phyloP scores from a whole-genome alignment of 2,797 vertebrate species.

The Adrianichthys oophorus region DNA sequence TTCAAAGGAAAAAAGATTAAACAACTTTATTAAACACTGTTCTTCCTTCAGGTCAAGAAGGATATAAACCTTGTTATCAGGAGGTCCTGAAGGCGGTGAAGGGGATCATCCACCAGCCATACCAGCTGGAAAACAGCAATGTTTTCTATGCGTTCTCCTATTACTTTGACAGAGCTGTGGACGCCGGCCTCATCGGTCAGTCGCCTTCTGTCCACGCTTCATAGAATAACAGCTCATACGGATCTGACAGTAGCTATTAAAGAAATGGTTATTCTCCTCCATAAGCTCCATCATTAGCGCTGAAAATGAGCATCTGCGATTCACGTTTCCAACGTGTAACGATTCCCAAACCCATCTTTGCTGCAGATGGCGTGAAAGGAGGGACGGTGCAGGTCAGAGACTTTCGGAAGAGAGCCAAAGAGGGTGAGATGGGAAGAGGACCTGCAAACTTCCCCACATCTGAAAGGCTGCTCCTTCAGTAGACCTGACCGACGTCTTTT shows the following conservation, averaged over 20 bases:
- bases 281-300: slow-evolving; percentile 47
- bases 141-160: slow-evolving; percentile 96
- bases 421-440: slow-evolving; percentile 79
- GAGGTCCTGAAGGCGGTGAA: slow-evolving; percentile 88
- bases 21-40: not conserved
- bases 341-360: slow-evolving; percentile 13
- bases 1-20: not conserved
- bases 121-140: slow-evolving; percentile 77
- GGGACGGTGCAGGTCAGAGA: slow-evolving; percentile 88
- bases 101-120: slow-evolving; percentile 87
- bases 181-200: slow-evolving; percentile 90
- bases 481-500: slow-evolving; percentile 2
- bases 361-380: slow-evolving; percentile 86
- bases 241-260: slow-evolving; percentile 61
- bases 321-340: slow-evolving; percentile 12
- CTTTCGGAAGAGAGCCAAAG: slow-evolving; percentile 89
- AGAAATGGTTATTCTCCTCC: slow-evolving; percentile 51
- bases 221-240: slow-evolving; percentile 45
- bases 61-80: slow-evolving; percentile 88
- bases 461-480: slow-evolving; percentile 2
- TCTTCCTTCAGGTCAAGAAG: slow-evolving; percentile 75
- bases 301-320: slow-evolving; percentile 33
- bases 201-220: slow-evolving; percentile 35
- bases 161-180: slow-evolving; percentile 93
- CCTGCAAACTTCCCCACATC: not conserved